phyloP scores from a whole-genome alignment of 2,113 vertebrate genomes.

The Cebidichthys violaceus region DNA sequence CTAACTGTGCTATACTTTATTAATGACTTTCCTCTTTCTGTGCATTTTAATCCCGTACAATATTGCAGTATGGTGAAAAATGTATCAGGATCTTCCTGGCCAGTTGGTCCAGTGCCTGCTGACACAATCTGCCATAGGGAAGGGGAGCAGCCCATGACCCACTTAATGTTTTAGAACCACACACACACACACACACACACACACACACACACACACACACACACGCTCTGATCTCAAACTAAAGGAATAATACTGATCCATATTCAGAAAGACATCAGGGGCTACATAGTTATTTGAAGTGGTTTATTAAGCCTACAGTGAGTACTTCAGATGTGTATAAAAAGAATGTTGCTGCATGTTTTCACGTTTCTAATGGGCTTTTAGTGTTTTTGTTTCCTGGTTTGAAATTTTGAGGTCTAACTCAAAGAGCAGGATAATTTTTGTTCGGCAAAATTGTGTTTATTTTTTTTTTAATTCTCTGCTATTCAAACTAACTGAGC shows the following conservation, averaged over 20 bases:
- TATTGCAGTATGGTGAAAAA: conserved; percentile 70
- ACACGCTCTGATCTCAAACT: conserved; percentile 11
- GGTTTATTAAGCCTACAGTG: background rate
- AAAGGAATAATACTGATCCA: conserved; percentile 1
- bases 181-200: conserved; percentile 4
- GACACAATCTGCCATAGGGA: conserved; percentile 74
- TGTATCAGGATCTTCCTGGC: conserved; percentile 61
- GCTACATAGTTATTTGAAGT: background rate
- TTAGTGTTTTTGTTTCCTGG: background rate
- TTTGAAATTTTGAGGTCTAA: background rate
- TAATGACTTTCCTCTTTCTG: conserved; percentile 69
- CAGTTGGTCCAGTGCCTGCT: conserved; percentile 70
- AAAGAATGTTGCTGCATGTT: background rate
- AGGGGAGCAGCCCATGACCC: conserved; percentile 67
- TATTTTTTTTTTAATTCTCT: background rate
- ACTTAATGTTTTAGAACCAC: conserved; percentile 63
- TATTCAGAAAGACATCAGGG: background rate
- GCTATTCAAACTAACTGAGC: background rate
- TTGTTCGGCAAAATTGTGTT: background rate
- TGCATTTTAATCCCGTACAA: conserved; percentile 71
- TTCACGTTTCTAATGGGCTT: background rate
- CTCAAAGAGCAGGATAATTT: background rate
- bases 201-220: background rate
- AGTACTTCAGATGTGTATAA: background rate
- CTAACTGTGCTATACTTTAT: conserved; percentile 67